Conservation (phyloP, 2,888 invertebrate genomes). For the Elgonia sp. region DNA sequence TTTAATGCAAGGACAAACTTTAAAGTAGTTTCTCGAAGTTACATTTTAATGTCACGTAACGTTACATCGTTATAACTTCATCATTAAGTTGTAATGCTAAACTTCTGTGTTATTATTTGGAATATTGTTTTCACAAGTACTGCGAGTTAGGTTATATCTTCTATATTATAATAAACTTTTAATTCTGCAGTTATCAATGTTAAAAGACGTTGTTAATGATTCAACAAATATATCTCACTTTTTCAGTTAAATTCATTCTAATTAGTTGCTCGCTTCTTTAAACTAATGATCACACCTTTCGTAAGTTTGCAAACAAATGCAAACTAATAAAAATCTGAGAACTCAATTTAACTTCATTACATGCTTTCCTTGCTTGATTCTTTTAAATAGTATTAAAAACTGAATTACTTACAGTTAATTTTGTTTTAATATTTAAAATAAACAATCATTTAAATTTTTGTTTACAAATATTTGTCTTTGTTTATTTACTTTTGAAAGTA, state of each 20-base stretch:
- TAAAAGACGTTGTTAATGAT: not conserved
- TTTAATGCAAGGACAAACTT: not conserved
- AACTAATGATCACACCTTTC: no score
- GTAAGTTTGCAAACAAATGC: no score
- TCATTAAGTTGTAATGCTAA: conserved; percentile 20
- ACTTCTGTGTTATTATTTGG: not conserved
- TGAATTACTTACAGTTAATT: no score
- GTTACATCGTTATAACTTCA: conserved; percentile 22
- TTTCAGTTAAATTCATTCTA: not conserved
- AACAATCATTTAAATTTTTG: no score
- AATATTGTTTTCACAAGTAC: conserved; percentile 27
- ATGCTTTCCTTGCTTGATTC: no score
- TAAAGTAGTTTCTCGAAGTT: not conserved
- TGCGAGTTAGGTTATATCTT: not conserved
- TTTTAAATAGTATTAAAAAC: no score
- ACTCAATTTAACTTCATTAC: no score
- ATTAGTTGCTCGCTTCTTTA: not conserved
- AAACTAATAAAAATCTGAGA: no score
- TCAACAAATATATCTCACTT: not conserved
- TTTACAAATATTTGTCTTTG: no score
- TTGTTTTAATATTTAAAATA: no score
- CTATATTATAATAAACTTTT: conserved; percentile 3
- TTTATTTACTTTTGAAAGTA: no score
- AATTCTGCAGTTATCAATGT: not conserved
- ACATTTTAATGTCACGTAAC: conserved; percentile 1